phyloP scores from a whole-genome alignment of 92 coral and sea anemone genomes.

The Porites divaricata region DNA sequence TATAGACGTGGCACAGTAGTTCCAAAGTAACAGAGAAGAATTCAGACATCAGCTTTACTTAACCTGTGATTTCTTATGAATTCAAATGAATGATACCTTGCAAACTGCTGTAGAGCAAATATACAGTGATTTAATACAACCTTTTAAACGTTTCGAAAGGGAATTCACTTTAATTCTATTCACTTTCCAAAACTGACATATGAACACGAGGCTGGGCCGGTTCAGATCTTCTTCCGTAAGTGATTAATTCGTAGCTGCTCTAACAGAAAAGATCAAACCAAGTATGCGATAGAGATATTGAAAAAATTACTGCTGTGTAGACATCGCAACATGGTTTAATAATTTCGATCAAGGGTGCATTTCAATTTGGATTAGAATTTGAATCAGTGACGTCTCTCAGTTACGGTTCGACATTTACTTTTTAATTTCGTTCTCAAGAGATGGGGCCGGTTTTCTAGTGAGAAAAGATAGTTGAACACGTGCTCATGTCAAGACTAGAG shows the following conservation, averaged over 20 bases:
- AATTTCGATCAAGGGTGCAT: too few species aligned
- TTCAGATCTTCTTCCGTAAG: not conserved
- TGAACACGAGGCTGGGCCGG: not conserved
- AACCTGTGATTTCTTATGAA: not conserved
- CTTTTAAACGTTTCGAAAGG: not conserved
- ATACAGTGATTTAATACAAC: not conserved
- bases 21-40: slow-evolving; percentile 7
- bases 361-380: too few species aligned
- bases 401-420: too few species aligned
- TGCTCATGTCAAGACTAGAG: too few species aligned
- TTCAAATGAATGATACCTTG: not conserved
- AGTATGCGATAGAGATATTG: too few species aligned
- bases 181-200: not conserved
- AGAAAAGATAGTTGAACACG: too few species aligned
- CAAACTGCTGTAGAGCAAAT: not conserved
- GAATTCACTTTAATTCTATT: not conserved
- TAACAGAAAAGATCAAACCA: not conserved
- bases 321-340: too few species aligned
- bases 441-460: too few species aligned
- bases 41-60: not conserved
- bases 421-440: too few species aligned
- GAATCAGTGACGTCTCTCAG: too few species aligned
- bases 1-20: not conserved
- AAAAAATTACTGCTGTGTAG: too few species aligned
- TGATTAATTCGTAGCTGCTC: not conserved